phyloP scores from a whole-genome alignment of 2,113 vertebrate species.

The Porphyrio hochstetteri region DNA sequence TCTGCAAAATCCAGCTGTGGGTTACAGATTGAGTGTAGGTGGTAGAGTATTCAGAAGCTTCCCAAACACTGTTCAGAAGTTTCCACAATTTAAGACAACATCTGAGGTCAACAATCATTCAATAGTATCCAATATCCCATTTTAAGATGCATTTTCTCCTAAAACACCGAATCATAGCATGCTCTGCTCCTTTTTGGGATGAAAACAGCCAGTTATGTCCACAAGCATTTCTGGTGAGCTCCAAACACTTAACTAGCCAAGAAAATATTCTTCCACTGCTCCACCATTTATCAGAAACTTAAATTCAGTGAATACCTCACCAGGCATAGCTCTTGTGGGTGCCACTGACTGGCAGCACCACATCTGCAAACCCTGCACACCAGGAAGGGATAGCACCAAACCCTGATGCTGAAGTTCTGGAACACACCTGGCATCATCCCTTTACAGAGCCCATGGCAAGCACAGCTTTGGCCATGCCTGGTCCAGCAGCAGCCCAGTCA shows the following conservation, averaged over 20 bases:
- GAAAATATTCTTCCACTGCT: not conserved
- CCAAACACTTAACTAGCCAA: not conserved
- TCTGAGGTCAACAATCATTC: not conserved
- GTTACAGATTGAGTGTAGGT: not conserved
- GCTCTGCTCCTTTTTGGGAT: not conserved
- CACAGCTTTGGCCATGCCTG: not conserved
- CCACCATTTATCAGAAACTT: not conserved
- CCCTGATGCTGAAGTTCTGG: not conserved
- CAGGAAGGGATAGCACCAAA: not conserved
- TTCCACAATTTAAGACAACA: not conserved
- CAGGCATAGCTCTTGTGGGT: fast-evolving
- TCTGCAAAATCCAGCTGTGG: not conserved
- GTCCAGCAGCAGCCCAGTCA: not conserved
- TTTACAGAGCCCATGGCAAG: fast-evolving
- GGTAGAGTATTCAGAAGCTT: not conserved
- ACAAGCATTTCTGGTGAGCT: not conserved
- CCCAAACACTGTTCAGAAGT: not conserved
- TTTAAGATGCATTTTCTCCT: not conserved
- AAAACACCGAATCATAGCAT: fast-evolving
- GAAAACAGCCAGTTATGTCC: not conserved
- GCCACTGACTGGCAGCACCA: not conserved
- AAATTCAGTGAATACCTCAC: not conserved
- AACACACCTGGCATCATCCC: not conserved
- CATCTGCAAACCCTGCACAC: fast-evolving
- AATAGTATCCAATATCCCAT: not conserved